These are phyloP conservation scores for Holacanthus passer DNA, from an alignment of 2,113 vertebrate species.

Conservation along the genomic window DNA sequence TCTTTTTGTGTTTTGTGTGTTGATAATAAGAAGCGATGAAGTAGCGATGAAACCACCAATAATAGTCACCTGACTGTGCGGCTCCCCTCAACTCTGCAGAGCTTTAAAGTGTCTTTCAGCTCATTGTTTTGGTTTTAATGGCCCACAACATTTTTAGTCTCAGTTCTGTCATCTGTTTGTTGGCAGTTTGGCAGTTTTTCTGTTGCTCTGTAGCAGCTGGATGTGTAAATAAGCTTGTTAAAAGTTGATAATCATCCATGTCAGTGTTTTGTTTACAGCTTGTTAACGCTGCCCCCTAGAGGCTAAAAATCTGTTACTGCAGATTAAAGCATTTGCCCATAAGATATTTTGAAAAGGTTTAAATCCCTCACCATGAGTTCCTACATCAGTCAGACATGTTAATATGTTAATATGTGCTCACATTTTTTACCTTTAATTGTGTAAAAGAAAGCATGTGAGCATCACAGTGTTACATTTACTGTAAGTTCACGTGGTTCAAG, in stretches of 20 bases:
- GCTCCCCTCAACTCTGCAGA: background rate
- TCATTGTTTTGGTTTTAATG: too few species aligned
- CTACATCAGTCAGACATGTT: background rate
- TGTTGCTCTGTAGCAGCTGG: background rate
- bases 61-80: background rate
- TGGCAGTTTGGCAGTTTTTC: too few species aligned
- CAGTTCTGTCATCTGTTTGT: background rate
- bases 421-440: background rate
- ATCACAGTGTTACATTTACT: background rate
- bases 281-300: background rate
- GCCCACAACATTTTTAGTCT: too few species aligned
- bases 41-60: too few species aligned
- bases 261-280: background rate
- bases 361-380: too few species aligned
- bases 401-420: background rate
- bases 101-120: background rate
- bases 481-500: slow-evolving; percentile 1
- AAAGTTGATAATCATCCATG: too few species aligned
- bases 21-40: too few species aligned
- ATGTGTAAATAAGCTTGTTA: background rate
- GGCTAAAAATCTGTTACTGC: background rate
- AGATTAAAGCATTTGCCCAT: background rate
- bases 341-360: background rate
- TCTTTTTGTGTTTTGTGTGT: too few species aligned
- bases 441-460: background rate